Base-by-base conservation (phyloP, 2,797 vertebrate genomes). In the Eospalax fontanierii region DNA sequence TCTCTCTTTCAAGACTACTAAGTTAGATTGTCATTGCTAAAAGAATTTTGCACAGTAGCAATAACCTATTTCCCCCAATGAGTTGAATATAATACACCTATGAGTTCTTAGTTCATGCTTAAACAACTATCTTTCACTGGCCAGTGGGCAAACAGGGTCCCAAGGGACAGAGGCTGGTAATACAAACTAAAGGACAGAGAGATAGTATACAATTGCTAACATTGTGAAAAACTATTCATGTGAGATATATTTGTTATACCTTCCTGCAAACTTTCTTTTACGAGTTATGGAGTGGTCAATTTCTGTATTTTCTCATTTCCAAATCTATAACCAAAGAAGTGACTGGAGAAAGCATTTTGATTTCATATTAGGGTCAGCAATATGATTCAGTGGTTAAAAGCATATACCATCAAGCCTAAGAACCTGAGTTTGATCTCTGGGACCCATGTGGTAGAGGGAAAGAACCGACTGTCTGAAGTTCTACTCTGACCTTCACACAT, bases 31-130 rank as follows among this genome's bases (percentile, higher is more conserved):
- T 89, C 24, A 61, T 12, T 71, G 33, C 35, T 28, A 73, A 91
- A 87, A 19, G 66, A 81, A 21, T 73, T 63, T 9, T 74, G 10
- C 28, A 74, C 12, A n/a, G 15, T n/a, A 61, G 43, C n/a, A 74
- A 61, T 66, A 65, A 81, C 16, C 50, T 50, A 11, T 86, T 92
- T 91, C 38, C 91, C 90, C 50, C 22, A 87, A 92, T 22, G 59
- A 22, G 21, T 28, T 76, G 15, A 95, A 79, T 38, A 89, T n/a
- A 82, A 89, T 43, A 54, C 33, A 35, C n/a, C 84, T 75, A 3
- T 70, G 40, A 94, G 35, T 50, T 91, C 26, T 54, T 79, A 66
- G 43, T 50, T 26, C 46, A 70, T 24, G 43, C 10, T 84, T 61
- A n/a, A 33, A 68, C 92, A 70, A 46, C 61, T 38, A 84, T 22